Percentiles rank a stretch among this genome's conserved stretches.
Conservation (phyloP, 2,888 invertebrate species). For the Ctenicera cuprea region DNA sequence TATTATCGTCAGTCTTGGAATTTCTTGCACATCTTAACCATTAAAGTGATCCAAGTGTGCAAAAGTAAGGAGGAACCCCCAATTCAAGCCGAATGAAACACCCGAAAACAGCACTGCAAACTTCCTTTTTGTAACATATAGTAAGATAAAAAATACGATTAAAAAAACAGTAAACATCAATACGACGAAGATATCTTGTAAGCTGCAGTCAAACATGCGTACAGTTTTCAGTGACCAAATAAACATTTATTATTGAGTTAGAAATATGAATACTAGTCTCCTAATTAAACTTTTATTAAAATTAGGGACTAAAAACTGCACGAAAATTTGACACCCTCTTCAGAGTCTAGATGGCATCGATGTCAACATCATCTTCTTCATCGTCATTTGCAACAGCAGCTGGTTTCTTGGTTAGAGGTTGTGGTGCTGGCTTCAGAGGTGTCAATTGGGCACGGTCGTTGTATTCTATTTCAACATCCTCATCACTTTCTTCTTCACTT, state of each 20-base stretch:
- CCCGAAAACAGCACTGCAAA: conserved; percentile 45
- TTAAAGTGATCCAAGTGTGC: background rate
- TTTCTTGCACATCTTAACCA: conserved; percentile 1
- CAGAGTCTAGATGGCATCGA: conserved; percentile 88
- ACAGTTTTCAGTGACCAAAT: conserved; percentile 30
- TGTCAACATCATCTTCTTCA: conserved; percentile 90
- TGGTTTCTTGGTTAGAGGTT: conserved; percentile 72
- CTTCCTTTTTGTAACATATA: conserved; percentile 34
- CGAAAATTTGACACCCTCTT: conserved; percentile 36
- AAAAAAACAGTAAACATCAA: conserved; percentile 48
- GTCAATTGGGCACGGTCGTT: conserved; percentile 89
- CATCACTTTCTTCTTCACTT: conserved; percentile 82
- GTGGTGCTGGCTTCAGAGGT: conserved; percentile 78
- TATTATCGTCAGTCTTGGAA: conserved; percentile 38
- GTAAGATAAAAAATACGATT: conserved; percentile 39
- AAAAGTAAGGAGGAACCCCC: conserved; percentile 12
- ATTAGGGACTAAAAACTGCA: conserved; percentile 35
- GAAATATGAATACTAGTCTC: background rate
- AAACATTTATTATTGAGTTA: conserved; percentile 25
- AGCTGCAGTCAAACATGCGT: conserved; percentile 27
- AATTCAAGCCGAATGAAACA: conserved; percentile 25
- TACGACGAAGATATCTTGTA: conserved; percentile 32
- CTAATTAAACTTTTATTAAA: conserved; percentile 28
- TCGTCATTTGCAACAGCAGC: conserved; percentile 80
- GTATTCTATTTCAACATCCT: conserved; percentile 88